Evolutionary conservation across 2,113 vertebrate species (phyloP).

Genomic region (Syrrhaptes paradoxus): DNA sequence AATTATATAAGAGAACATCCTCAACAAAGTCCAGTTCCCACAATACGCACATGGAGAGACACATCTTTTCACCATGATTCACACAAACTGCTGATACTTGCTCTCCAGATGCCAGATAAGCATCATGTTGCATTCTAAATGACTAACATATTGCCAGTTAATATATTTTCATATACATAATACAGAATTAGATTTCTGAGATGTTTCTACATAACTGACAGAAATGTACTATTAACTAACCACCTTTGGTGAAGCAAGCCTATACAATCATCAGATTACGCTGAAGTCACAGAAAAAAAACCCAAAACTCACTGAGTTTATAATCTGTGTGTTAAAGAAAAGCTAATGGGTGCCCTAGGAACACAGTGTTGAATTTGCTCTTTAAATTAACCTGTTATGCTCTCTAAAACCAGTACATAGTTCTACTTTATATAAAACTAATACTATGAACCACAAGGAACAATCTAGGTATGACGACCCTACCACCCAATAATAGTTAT

Average conservation of each 20-base stretch:
- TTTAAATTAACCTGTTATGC: not conserved
- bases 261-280: not conserved
- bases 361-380: not conserved
- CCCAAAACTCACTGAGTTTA: not conserved
- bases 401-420: not conserved
- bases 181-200: not conserved
- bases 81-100: not conserved
- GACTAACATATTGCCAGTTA: not conserved
- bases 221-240: not conserved
- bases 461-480: not conserved
- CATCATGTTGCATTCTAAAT: not conserved
- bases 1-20: not conserved
- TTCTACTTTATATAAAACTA: not conserved
- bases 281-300: not conserved
- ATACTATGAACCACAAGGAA: not conserved
- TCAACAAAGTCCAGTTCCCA: not conserved
- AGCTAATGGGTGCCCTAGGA: not conserved
- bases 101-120: not conserved
- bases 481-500: no score
- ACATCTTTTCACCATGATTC: not conserved
- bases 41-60: not conserved
- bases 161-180: not conserved
- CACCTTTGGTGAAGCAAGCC: not conserved
- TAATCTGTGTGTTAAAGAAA: not conserved
- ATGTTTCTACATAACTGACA: not conserved